Base-by-base conservation (phyloP, 2,113 vertebrate genomes). In the Phrynocephalus versicolor region DNA sequence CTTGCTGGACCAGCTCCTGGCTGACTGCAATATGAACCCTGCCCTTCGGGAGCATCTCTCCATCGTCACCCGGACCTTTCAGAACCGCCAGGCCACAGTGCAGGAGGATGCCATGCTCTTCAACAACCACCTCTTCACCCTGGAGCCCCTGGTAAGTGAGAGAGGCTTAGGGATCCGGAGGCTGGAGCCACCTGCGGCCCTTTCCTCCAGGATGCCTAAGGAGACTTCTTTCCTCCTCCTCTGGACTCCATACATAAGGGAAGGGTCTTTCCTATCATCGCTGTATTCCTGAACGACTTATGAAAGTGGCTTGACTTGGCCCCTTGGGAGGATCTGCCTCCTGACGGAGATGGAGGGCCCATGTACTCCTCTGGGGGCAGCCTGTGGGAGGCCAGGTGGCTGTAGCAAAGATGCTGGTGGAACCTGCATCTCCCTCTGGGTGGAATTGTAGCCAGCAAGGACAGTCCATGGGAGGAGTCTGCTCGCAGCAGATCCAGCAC, bases 81-180 rank as follows among this genome's bases (percentile, higher is more conserved):
- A 95, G 88, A 95, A 96, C 15, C 85, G 85, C 51, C 92, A 93
- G n/a, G 89, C 71, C 3, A 92, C 89, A 75, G 88, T 95, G 33
- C 91, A 82, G 76, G 88, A 75, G 78, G 93, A 96, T 13, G 60
- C 45, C 45, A 91, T 95, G 93, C 86, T 95, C 45, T 94, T 97
- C 86, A 89, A 89, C 1, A 64, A 91, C 64, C 87, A 89, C 14
- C 62, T 97, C 87, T 96, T 98, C 86, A 93, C 87, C 0, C 33
- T 98, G 10, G 95, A 97, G 64, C 97, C 97, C 0, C 86, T 93
- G 97, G 97, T 98, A 91, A 94, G 95, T 27, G 12, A 7, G 16
- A 27, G 64, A 27, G 55, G 33, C 23, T 21, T 51, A 51, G 45
- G 55, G 3, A 37, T 16, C 18, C 5, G 35, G 14, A 0, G 23